phyloP scores from a whole-genome alignment of 1,140 invertebrate species.

The Cotesia typhae region DNA sequence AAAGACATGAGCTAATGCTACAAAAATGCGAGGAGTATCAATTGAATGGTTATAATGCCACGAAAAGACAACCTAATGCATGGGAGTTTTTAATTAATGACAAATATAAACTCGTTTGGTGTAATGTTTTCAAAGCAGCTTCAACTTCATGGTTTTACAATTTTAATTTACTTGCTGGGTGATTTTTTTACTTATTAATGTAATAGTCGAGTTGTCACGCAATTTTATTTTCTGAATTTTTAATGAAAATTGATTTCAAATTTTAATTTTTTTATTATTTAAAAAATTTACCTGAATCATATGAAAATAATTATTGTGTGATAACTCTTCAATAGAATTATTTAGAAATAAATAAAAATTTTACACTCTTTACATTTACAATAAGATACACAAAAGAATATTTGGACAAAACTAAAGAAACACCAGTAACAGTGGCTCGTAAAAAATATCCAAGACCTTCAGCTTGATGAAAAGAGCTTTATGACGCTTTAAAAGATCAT shows the following conservation, averaged over 20 bases:
- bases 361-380: neutral
- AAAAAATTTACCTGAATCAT: neutral
- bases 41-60: constrained; percentile 69
- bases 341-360: too few species aligned
- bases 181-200: constrained; percentile 28
- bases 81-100: constrained; percentile 85
- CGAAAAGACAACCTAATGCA: constrained; percentile 74
- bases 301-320: too few species aligned
- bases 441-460: constrained; percentile 79
- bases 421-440: constrained; percentile 79
- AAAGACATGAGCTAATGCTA: constrained; percentile 61
- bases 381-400: constrained; percentile 61
- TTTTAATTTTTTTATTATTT: neutral
- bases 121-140: constrained; percentile 86
- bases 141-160: constrained; percentile 91
- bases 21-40: constrained; percentile 65
- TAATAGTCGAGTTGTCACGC: too few species aligned
- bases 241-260: too few species aligned
- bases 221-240: neutral
- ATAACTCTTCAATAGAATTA: too few species aligned
- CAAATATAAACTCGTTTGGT: constrained; percentile 82
- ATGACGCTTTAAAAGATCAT: constrained; percentile 72
- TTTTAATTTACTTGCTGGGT: constrained; percentile 83
- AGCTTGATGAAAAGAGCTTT: constrained; percentile 71
- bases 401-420: constrained; percentile 76